Evolutionary conservation across 2,888 invertebrate genomes (phyloP).

Genomic region (Sthenelais limicola): DNA sequence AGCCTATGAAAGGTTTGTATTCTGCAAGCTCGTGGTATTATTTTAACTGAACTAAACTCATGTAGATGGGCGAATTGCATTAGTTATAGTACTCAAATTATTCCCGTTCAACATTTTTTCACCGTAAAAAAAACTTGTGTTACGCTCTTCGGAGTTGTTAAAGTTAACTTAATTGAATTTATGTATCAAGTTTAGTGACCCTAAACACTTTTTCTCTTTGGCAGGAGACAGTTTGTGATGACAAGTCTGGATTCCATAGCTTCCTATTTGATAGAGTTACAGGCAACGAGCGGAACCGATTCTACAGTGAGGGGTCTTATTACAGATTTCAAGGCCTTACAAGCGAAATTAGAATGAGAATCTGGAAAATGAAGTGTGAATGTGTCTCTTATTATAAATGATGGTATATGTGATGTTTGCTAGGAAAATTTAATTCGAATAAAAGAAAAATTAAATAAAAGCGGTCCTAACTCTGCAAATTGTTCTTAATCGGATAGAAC

Average conservation of each 20-base stretch:
- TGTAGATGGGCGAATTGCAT: too few relatives aligned
- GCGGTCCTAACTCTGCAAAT: too few relatives aligned
- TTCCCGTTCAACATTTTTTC: too few relatives aligned
- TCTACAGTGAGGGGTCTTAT: slow-evolving; percentile 80
- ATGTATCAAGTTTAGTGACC: neutral
- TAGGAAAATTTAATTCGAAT: too few relatives aligned
- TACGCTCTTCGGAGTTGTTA: neutral
- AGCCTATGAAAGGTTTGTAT: slow-evolving; percentile 70
- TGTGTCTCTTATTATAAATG: neutral
- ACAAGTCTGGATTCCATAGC: slow-evolving; percentile 84
- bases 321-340: slow-evolving; percentile 76
- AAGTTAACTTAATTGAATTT: neutral
- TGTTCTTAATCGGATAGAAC: too few relatives aligned
- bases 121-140: too few relatives aligned
- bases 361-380: neutral
- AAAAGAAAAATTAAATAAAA: too few relatives aligned
- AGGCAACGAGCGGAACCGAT: slow-evolving; percentile 76
- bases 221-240: slow-evolving; percentile 80
- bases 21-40: neutral
- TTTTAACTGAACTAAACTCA: neutral
- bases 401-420: neutral
- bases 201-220: neutral
- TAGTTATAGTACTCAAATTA: too few relatives aligned
- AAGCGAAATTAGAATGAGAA: slow-evolving; percentile 74
- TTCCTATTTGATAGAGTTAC: slow-evolving; percentile 82